A percentile compares a stretch with the other conserved stretches of the same genome.
Conservation (phyloP, 2,797 vertebrate species). For the Tokudaia muenninki region DNA sequence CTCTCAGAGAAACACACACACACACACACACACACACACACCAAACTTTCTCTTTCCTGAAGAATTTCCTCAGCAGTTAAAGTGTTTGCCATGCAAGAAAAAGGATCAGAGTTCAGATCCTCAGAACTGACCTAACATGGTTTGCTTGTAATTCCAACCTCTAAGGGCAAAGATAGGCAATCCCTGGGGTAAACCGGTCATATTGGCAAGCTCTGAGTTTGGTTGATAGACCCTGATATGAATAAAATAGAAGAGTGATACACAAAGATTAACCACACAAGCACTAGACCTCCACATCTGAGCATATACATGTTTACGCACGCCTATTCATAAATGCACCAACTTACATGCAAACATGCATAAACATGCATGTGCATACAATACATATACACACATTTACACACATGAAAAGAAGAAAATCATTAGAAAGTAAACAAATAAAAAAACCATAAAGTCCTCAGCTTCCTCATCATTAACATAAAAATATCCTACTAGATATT, state of each 20-base stretch:
- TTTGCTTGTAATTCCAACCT: not conserved
- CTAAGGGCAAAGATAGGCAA: not conserved
- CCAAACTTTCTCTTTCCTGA: not conserved
- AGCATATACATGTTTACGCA: not conserved
- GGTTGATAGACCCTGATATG: not conserved
- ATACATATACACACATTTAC: not conserved
- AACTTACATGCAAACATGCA: not conserved
- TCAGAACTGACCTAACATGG: not conserved
- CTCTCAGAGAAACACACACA: not conserved
- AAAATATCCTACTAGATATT: not conserved
- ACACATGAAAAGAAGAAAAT: not conserved
- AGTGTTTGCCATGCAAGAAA: not conserved
- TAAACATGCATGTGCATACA: not conserved
- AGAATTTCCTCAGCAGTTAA: not conserved
- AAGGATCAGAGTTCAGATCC: not conserved
- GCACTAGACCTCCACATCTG: not conserved
- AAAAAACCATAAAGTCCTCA: not conserved
- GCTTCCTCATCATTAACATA: not conserved
- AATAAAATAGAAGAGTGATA: not conserved
- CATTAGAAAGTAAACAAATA: not conserved
- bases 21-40: not conserved
- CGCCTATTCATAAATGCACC: no score
- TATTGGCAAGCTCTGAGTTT: not conserved
- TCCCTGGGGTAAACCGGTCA: not conserved
- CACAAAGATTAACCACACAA: not conserved